Evolutionary conservation across 2,888 invertebrate genomes (phyloP).

Genomic region (Linnaemya vulpina): DNA sequence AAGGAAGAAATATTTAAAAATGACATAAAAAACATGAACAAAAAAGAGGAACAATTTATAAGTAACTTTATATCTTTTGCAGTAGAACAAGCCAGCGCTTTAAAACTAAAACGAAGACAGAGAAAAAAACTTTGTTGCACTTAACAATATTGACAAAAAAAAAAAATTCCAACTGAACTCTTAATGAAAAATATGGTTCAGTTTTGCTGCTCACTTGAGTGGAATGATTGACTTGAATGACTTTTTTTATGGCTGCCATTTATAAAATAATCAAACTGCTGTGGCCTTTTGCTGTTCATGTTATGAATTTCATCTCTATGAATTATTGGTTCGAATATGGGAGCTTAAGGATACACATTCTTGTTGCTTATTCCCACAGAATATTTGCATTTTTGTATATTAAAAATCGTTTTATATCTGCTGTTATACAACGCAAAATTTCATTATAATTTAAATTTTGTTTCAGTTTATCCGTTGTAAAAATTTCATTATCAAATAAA

Average conservation of each 20-base stretch:
- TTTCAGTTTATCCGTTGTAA: no score
- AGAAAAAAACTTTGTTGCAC: slow-evolving; percentile 25
- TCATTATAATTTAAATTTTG: no score
- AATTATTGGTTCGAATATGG: slow-evolving; percentile 30
- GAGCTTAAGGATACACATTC: slow-evolving; percentile 29
- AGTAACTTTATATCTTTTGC: slow-evolving; percentile 68
- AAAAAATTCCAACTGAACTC: slow-evolving; percentile 28
- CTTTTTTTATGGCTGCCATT: slow-evolving; percentile 49
- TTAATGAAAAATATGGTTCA: slow-evolving; percentile 60
- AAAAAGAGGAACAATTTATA: slow-evolving; percentile 68
- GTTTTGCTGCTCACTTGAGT: slow-evolving; percentile 66
- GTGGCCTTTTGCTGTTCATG: slow-evolving; percentile 44
- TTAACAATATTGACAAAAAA: slow-evolving; percentile 18
- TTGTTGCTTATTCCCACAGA: neutral
- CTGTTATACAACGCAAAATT: no score
- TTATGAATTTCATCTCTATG: slow-evolving; percentile 26
- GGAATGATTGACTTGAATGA: slow-evolving; percentile 70
- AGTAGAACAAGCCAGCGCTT: slow-evolving; percentile 47
- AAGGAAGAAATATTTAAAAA: slow-evolving; percentile 67
- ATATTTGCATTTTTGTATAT: slow-evolving; percentile 3
- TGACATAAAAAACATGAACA: slow-evolving; percentile 20
- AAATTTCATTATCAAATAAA: no score
- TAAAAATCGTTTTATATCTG: neutral
- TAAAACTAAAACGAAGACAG: slow-evolving; percentile 11
- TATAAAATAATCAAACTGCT: slow-evolving; percentile 54